Conservation (phyloP, 1,140 invertebrate species). For the Drosophila oshimai region DNA sequence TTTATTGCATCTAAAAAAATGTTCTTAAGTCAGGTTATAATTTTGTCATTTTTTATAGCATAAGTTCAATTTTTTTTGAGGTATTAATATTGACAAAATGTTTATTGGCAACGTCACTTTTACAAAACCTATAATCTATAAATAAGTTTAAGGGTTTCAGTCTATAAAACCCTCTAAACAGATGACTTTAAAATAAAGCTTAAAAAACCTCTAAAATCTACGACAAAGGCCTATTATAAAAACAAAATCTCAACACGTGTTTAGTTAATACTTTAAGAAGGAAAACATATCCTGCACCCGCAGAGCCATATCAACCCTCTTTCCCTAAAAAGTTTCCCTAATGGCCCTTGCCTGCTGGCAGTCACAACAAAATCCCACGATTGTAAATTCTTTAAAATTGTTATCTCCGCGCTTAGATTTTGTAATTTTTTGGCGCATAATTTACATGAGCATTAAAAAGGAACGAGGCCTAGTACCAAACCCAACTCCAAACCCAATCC, state of each 20-base stretch:
- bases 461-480: too few relatives aligned
- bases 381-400: slow-evolving; percentile 44
- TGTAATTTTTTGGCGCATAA: slow-evolving; percentile 43
- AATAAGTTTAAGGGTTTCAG: background rate
- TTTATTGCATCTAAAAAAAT: too few relatives aligned
- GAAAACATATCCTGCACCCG: background rate
- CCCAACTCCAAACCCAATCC: background rate
- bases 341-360: slow-evolving; percentile 20
- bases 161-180: background rate
- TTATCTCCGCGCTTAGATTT: slow-evolving; percentile 26
- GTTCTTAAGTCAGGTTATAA: too few relatives aligned
- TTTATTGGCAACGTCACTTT: background rate
- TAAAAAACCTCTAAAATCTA: background rate
- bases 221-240: background rate
- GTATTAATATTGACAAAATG: too few relatives aligned
- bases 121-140: background rate
- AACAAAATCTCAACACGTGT: slow-evolving; percentile 24
- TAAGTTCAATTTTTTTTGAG: too few relatives aligned
- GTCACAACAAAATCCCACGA: slow-evolving; percentile 39
- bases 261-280: slow-evolving; percentile 19
- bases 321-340: slow-evolving; percentile 11
- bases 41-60: too few relatives aligned
- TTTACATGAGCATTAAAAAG: slow-evolving; percentile 38
- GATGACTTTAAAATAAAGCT: slow-evolving; percentile 1
- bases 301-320: background rate